Evolutionary conservation across 2,113 vertebrate species (phyloP).

Genomic region (Oncorhynchus nerka): DNA sequence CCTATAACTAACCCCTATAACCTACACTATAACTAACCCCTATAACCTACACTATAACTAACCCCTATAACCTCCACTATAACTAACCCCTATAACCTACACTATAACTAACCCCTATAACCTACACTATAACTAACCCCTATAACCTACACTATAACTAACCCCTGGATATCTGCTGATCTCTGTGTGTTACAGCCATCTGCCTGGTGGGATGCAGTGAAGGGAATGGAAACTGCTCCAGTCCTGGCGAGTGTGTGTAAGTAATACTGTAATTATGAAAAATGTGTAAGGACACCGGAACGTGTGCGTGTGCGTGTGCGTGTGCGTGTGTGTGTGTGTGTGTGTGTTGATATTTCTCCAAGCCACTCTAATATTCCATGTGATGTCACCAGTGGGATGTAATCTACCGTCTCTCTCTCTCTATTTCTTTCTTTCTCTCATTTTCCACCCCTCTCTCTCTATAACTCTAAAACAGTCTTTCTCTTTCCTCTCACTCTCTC

Average conservation of each 20-base stretch:
- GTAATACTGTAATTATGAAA: constrained; percentile 61
- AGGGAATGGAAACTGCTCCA: constrained; percentile 91
- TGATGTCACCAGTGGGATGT: background rate
- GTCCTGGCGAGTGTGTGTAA: constrained; percentile 96
- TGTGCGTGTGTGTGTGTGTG: too few species aligned
- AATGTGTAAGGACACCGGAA: background rate
- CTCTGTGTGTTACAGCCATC: constrained; percentile 80
- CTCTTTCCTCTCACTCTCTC: too few species aligned
- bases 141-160: too few species aligned
- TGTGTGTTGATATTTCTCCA: background rate
- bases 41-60: too few species aligned
- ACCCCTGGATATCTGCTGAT: background rate
- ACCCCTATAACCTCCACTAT: too few species aligned
- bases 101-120: too few species aligned
- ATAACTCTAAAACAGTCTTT: too few species aligned
- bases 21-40: too few species aligned
- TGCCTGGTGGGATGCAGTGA: constrained; percentile 93
- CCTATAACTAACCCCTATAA: too few species aligned
- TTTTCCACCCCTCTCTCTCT: background rate
- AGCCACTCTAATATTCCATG: background rate
- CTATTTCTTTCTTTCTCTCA: background rate
- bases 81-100: too few species aligned
- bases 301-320: background rate
- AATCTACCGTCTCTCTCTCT: background rate
- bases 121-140: too few species aligned